Percentiles rank a stretch among this genome's conserved stretches.
phyloP scores from a whole-genome alignment of 2,113 vertebrate species.

The Suricata suricatta region DNA sequence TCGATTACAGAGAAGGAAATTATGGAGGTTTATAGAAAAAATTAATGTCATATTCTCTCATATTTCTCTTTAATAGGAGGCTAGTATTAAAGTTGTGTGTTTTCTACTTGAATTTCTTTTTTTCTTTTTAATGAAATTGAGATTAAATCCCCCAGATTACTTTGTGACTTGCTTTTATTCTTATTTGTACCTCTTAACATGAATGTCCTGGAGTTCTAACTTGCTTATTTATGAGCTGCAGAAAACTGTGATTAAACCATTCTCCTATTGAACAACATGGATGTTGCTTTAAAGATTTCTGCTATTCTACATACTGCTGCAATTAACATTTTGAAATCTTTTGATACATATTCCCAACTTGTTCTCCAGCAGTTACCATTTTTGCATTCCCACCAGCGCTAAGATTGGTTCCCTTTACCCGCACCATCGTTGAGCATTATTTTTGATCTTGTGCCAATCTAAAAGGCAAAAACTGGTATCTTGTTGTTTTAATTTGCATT shows the following conservation, averaged over 20 bases:
- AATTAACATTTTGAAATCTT: slow-evolving; percentile 72
- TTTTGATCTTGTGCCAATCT: slow-evolving; percentile 78
- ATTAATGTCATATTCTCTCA: background rate
- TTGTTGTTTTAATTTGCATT: slow-evolving; percentile 81
- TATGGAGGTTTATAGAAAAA: background rate
- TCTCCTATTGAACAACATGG: background rate
- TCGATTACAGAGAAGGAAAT: background rate
- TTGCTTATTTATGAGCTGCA: background rate
- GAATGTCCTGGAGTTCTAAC: background rate
- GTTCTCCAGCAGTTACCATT: slow-evolving; percentile 25
- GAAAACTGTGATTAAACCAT: background rate
- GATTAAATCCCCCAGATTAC: background rate
- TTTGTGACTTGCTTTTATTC: background rate
- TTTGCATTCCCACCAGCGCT: background rate
- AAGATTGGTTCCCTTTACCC: background rate
- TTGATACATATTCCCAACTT: slow-evolving; percentile 43
- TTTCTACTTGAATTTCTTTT: background rate
- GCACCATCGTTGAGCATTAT: background rate
- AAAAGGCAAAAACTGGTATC: slow-evolving; percentile 74
- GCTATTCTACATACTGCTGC: background rate
- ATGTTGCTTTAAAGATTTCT: slow-evolving; percentile 1
- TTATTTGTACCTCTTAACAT: background rate
- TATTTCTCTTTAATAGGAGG: background rate
- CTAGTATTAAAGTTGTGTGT: background rate
- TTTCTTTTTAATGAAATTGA: background rate